Evolutionary conservation across 30 jellyfish, hydroid and myxozoan species (phyloP).

Genomic region (Turritopsis dohrnii): DNA sequence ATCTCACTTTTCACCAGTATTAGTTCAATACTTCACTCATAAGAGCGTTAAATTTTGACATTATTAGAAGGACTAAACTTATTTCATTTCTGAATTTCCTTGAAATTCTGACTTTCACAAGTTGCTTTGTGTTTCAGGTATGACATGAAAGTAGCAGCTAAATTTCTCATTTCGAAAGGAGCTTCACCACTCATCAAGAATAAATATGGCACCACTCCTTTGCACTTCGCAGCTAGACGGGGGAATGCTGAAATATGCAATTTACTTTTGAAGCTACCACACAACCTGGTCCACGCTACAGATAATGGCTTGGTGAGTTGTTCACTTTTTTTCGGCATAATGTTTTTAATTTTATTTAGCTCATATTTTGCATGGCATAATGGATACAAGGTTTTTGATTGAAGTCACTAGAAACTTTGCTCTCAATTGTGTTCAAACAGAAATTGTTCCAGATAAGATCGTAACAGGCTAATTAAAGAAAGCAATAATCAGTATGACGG

Average conservation of each 20-base stretch:
- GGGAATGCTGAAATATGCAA: constrained; percentile 68
- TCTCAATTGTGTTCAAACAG: no score
- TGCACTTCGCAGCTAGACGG: constrained; percentile 85
- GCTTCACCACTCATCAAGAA: constrained; percentile 43
- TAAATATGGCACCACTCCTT: constrained; percentile 73
- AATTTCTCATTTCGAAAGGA: constrained; percentile 43
- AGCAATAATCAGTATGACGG: no score
- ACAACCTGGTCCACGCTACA: background rate
- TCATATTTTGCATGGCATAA: no score
- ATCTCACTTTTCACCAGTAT: no score
- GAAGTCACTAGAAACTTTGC: no score
- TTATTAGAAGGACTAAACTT: no score
- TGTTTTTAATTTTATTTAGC: no score
- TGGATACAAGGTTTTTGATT: no score
- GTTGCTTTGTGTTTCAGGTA: constrained; percentile 38
- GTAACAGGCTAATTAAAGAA: no score
- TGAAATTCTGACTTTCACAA: background rate
- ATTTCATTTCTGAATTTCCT: background rate
- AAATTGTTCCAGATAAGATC: no score
- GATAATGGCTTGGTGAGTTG: constrained; percentile 27
- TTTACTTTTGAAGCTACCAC: constrained; percentile 42
- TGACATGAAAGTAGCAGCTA: constrained; percentile 61
- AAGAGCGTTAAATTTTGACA: no score
- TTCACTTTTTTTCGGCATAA: background rate
- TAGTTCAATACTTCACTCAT: no score